Evolutionary conservation across 2,113 vertebrate genomes (phyloP).

Genomic region (Anseranas semipalmata): DNA sequence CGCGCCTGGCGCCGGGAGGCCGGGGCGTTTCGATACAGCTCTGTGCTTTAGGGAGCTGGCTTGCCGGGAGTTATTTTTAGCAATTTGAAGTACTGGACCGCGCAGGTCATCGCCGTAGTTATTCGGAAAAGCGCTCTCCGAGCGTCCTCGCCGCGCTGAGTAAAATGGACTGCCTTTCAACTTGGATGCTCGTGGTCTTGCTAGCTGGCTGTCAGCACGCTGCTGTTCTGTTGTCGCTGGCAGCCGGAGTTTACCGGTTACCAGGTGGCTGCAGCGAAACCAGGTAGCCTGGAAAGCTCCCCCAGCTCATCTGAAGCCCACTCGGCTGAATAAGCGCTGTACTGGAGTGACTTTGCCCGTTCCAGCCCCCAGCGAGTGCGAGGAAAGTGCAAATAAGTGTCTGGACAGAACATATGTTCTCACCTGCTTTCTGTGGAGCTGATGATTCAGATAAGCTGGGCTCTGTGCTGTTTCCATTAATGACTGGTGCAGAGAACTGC

Average conservation of each 20-base stretch:
- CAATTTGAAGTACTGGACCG: not conserved
- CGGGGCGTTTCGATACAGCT: too few relatives aligned
- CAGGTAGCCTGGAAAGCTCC: not conserved
- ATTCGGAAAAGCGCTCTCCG: not conserved
- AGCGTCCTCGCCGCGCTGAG: not conserved
- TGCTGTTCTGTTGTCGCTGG: not conserved
- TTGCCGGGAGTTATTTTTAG: rapidly evolving
- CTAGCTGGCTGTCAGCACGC: not conserved
- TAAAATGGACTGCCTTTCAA: not conserved
- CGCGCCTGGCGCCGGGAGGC: not conserved
- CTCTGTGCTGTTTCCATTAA: not conserved
- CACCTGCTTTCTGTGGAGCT: not conserved
- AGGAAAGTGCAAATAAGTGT: not conserved
- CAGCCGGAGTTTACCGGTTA: not conserved
- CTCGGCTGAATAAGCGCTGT: not conserved
- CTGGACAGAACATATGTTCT: not conserved
- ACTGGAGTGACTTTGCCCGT: not conserved
- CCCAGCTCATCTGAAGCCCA: not conserved
- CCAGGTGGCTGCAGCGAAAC: not conserved
- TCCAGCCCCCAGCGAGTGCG: rapidly evolving
- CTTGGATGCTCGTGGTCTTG: not conserved
- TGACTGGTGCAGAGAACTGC: not conserved
- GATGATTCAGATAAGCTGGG: not conserved
- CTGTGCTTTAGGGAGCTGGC: not conserved
- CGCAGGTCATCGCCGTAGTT: rapidly evolving